These are phyloP conservation scores for Erithacus rubecula DNA, from an alignment of 2,797 vertebrate species.

Conservation along the genomic window DNA sequence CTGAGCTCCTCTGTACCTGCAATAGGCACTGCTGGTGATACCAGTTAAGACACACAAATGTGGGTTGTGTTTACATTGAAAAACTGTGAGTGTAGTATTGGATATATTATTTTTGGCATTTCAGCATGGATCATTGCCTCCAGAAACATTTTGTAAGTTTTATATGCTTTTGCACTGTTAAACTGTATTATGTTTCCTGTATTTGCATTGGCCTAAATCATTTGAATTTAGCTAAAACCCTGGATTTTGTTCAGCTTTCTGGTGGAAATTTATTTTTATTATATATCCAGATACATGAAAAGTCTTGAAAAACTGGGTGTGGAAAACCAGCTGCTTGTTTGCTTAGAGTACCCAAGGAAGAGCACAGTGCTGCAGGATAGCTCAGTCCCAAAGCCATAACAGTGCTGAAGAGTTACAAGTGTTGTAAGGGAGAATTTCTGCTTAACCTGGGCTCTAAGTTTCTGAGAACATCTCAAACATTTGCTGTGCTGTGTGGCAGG, in stretches of 20 bases:
- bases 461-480: not conserved
- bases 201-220: slow-evolving; percentile 58
- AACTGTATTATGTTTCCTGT: slow-evolving; percentile 48
- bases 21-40: not conserved
- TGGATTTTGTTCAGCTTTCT: slow-evolving; percentile 54
- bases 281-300: not conserved
- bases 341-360: not conserved
- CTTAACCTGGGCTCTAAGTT: not conserved
- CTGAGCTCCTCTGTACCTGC: not conserved
- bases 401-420: not conserved
- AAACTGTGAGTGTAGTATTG: not conserved
- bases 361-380: not conserved
- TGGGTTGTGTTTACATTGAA: not conserved
- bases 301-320: not conserved
- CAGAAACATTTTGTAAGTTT: slow-evolving; percentile 48
- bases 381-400: not conserved
- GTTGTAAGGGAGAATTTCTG: not conserved
- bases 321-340: slow-evolving; percentile 21
- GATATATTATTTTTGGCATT: slow-evolving; percentile 40
- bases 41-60: not conserved
- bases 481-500: not conserved
- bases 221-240: slow-evolving; percentile 24
- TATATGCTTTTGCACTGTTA: slow-evolving; percentile 35
- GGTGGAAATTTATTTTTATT: slow-evolving; percentile 54
- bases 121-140: slow-evolving; percentile 26